Conservation (phyloP, 1,140 invertebrate genomes). For the Mizuhopecten yessoensis region DNA sequence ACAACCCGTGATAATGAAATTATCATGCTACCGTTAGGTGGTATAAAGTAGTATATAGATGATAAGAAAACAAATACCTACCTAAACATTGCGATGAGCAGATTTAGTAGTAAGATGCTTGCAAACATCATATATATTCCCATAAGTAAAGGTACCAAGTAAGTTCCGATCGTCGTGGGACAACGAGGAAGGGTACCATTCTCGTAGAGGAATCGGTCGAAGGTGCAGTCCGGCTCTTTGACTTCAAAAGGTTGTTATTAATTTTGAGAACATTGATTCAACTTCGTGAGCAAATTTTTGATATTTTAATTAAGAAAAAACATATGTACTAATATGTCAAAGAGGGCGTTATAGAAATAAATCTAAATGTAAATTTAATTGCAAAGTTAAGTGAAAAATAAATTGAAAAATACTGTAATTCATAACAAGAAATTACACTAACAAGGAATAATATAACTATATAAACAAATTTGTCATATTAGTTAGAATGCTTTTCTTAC, state of each 20-base stretch:
- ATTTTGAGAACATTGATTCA: too few species aligned
- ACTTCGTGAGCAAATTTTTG: not conserved
- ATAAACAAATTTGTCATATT: too few species aligned
- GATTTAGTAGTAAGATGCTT: constrained; percentile 79
- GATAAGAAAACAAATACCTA: constrained; percentile 51
- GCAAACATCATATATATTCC: constrained; percentile 77
- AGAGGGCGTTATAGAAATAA: not conserved
- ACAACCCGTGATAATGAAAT: too few species aligned
- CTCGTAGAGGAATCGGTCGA: constrained; percentile 58
- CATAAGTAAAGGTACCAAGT: constrained; percentile 71
- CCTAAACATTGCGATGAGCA: constrained; percentile 82
- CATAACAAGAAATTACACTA: not conserved
- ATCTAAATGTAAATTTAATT: too few species aligned
- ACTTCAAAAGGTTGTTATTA: not conserved
- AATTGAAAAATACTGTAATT: not conserved
- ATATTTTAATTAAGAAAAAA: too few species aligned
- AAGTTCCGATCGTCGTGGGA: constrained; percentile 62
- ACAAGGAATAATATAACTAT: too few species aligned
- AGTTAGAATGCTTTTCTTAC: constrained; percentile 71
- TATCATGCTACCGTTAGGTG: too few species aligned
- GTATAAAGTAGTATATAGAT: too few species aligned
- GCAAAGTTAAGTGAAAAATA: not conserved
- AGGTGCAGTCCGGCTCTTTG: constrained; percentile 60
- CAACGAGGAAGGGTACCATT: constrained; percentile 58
- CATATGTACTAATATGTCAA: not conserved